phyloP scores from a whole-genome alignment of 2,888 invertebrate species.

The Lutraria lutraria region DNA sequence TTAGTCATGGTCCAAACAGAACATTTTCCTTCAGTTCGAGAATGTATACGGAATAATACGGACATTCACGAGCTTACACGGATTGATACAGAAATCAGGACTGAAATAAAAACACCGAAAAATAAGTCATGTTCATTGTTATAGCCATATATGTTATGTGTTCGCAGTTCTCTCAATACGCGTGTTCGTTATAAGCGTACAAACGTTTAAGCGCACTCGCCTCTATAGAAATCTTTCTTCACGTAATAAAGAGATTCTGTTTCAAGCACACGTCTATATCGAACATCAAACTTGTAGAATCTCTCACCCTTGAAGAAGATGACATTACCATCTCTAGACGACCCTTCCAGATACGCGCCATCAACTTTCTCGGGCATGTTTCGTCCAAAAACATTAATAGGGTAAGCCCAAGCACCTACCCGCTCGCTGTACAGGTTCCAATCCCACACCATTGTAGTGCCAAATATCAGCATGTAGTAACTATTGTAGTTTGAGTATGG shows the following conservation, averaged over 20 bases:
- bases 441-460: conserved; percentile 65
- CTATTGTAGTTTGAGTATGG: conserved; percentile 33
- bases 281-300: conserved; percentile 47
- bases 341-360: conserved; percentile 35
- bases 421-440: conserved; percentile 61
- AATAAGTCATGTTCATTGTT: no score
- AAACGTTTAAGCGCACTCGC: conserved; percentile 39
- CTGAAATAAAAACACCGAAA: no score
- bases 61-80: no score
- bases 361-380: conserved; percentile 58
- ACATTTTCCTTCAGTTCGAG: no score
- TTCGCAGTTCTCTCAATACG: no score
- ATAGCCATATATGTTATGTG: no score
- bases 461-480: conserved; percentile 65
- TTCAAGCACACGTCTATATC: conserved; percentile 42
- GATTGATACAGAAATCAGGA: no score
- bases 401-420: conserved; percentile 67
- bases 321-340: not conserved
- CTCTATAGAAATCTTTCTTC: conserved; percentile 44
- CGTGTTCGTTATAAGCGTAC: no score
- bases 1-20: no score
- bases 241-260: not conserved
- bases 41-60: no score
- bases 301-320: conserved; percentile 53
- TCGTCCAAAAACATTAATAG: conserved; percentile 56